A percentile compares a stretch with the other conserved stretches of the same genome.
Evolutionary conservation across 2,797 vertebrate genomes (phyloP).

Genomic region (Typhlichthys subterraneus): DNA sequence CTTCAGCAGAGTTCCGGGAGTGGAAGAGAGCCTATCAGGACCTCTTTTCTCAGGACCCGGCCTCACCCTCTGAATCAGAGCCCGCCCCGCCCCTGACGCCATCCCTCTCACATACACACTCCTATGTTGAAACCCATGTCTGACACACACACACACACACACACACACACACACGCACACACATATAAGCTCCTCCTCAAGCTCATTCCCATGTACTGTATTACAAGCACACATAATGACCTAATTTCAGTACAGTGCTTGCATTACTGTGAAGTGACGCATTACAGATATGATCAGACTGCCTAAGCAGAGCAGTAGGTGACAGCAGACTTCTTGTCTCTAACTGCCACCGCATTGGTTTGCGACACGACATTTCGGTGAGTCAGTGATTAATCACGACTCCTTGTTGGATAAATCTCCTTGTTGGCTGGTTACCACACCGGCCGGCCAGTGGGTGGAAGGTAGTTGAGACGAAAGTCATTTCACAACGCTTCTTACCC

Average conservation of each 20-base stretch:
- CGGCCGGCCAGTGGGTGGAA: conserved; percentile 35
- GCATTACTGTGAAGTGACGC: not conserved
- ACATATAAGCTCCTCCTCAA: conserved; percentile 8
- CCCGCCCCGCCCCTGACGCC: conserved; percentile 81
- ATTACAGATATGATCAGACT: too few species aligned
- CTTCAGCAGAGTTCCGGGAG: conserved; percentile 95
- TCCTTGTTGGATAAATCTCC: conserved; percentile 15
- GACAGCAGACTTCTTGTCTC: conserved; percentile 6
- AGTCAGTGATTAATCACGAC: conserved; percentile 10
- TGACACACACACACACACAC: conserved; percentile 62
- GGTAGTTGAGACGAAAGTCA: conserved; percentile 23
- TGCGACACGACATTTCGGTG: conserved; percentile 27
- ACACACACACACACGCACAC: conserved; percentile 3
- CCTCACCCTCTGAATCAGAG: conserved; percentile 70
- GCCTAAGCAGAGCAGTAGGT: too few species aligned
- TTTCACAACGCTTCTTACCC: conserved; percentile 49
- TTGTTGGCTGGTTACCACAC: conserved; percentile 44
- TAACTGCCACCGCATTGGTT: conserved; percentile 25
- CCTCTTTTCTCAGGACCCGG: conserved; percentile 86
- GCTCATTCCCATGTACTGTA: conserved; percentile 13
- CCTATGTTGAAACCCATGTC: conserved; percentile 97
- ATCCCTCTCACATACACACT: conserved; percentile 93
- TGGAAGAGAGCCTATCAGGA: conserved; percentile 96
- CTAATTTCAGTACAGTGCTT: not conserved
- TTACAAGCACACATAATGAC: conserved; percentile 5